phyloP scores from a whole-genome alignment of 2,888 invertebrate species.

The Ferrisia virgata region DNA sequence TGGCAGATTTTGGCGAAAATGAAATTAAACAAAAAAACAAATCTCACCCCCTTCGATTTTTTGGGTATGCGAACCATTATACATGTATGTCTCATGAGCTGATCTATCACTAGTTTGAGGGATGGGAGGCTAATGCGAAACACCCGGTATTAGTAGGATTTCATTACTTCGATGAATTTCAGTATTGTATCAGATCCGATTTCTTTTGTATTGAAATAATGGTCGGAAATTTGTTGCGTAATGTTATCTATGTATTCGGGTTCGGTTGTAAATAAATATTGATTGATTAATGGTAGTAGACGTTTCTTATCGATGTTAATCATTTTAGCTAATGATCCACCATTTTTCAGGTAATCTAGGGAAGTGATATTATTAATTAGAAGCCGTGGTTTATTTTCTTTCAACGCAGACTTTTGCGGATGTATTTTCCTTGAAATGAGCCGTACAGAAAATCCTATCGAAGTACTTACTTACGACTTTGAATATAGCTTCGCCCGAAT shows the following conservation, averaged over 20 bases:
- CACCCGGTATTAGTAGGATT: no score
- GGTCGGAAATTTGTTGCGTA: neutral
- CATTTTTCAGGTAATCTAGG: neutral
- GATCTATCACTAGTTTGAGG: no score
- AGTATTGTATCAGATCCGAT: neutral
- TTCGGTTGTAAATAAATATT: neutral
- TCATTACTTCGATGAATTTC: neutral
- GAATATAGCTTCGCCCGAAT: neutral
- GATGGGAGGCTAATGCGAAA: no score
- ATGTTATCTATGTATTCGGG: neutral
- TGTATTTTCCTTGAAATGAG: no score
- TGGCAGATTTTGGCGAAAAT: no score
- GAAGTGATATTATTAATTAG: no score
- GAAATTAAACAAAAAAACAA: no score
- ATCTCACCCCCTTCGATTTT: no score
- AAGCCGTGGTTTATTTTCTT: no score
- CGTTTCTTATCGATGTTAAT: neutral
- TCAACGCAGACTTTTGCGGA: no score
- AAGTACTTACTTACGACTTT: conserved; percentile 7
- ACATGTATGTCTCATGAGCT: no score
- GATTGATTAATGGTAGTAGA: neutral
- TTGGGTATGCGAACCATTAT: no score
- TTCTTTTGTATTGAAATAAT: neutral
- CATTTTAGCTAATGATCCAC: neutral
- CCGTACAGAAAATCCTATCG: neutral